Evolutionary conservation across 2,888 invertebrate species (phyloP).

Genomic region (Melinaea menophilus): DNA sequence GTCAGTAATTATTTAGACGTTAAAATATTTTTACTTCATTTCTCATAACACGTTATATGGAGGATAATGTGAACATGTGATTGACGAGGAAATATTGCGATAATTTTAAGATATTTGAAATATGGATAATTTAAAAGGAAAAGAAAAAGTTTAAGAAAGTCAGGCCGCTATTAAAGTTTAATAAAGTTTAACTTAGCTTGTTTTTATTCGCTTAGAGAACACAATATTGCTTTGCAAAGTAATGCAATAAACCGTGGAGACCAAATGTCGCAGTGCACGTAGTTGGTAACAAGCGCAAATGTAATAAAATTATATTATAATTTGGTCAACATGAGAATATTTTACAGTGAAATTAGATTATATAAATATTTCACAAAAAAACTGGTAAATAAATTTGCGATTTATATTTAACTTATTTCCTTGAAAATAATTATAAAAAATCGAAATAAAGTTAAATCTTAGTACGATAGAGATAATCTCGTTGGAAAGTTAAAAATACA

Average conservation of each 20-base stretch:
- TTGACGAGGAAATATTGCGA: too few species aligned
- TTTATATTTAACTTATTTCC: background rate
- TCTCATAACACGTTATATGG: background rate
- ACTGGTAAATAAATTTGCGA: too few species aligned
- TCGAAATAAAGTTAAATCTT: background rate
- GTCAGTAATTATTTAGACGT: background rate
- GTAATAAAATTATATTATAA: conserved; percentile 10
- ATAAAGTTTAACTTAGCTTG: background rate
- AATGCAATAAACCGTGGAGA: conserved; percentile 5
- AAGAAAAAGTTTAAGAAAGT: background rate
- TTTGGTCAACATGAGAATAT: background rate
- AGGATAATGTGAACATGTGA: too few species aligned
- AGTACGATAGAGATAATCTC: background rate
- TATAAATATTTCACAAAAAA: too few species aligned
- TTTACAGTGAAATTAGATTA: background rate
- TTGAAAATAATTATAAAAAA: background rate
- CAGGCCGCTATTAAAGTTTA: background rate
- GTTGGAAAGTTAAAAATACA: conserved; percentile 7
- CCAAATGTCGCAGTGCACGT: conserved; percentile 9
- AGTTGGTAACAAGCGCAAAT: conserved; percentile 9
- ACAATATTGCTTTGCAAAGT: conserved; percentile 4
- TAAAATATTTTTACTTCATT: background rate
- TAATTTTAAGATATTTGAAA: background rate
- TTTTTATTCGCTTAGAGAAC: conserved; percentile 3
- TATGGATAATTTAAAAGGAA: background rate